Base-by-base conservation (phyloP, 1,140 invertebrate species). In the Brachionus asplanchnoidis region DNA sequence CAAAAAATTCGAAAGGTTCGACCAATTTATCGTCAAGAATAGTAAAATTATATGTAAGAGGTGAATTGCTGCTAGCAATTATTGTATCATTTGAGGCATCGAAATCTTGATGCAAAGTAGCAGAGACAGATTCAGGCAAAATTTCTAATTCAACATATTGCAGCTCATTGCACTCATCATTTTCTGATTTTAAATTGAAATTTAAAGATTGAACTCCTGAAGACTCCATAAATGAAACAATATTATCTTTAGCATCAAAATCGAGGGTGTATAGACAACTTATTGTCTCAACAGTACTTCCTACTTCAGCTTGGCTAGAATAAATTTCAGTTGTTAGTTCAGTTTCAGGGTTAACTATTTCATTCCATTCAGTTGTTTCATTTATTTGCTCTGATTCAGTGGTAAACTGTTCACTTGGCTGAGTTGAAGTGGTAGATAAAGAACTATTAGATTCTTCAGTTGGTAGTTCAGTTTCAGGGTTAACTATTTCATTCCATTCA, bases 1-100 rank as follows among this genome's bases (percentile, higher is more conserved):
- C 32, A 20, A 82, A 82, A 82, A 82, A 82, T 17, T 82, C 79
- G 20, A 46, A 82, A 20, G 79, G 79, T 23, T 82, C 79, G 3
- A 82, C 36, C 12, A 65, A 20, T 14, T 26, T 28, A 82, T 82
- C 79, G 14, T 82, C 56, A n/a, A 32, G 11, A 14, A 80, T 12
- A 23, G 42, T 50, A 40, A 80, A 20, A 20, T 32, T 32, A n/a
- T 53, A 79, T 46, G 14, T 4, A 73, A 28, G 2, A 14, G 9
- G 0, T 75, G 36, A 42, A 42, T 4, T 7, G 5, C 20, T 68
- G 32, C 3, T 36, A 28, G 3, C 17, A n/a, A 40, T 12, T 32
- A 36, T 60, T 60, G 53, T 60, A 5, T 20, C n/a, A 23, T 60
- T 60, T 8, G 53, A 60, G 20, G 53, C 53, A 60, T 17, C 7